These are phyloP conservation scores for Elaeidobius kamerunicus DNA, from an alignment of 2,888 invertebrate genomes.

Conservation along the genomic window DNA sequence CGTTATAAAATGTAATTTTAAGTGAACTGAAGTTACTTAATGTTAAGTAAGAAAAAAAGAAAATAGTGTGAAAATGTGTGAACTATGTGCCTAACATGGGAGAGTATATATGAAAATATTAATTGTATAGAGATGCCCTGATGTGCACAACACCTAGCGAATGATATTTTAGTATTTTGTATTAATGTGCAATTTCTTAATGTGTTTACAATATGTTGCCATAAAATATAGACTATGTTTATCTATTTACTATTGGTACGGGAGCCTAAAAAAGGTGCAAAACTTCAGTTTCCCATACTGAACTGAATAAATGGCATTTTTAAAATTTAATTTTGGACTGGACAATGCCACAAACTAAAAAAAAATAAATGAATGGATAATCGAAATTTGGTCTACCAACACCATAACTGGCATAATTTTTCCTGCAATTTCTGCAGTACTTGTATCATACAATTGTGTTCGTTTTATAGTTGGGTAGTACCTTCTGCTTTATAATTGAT, in stretches of 20 bases:
- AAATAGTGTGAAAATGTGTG: conserved; percentile 48
- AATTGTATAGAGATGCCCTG: conserved; percentile 25
- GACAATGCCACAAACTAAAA: too few relatives aligned
- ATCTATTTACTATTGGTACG: not conserved
- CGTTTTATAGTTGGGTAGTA: too few relatives aligned
- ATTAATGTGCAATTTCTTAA: conserved; percentile 26
- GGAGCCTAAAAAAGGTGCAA: too few relatives aligned
- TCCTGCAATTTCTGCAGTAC: too few relatives aligned
- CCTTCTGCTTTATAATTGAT: too few relatives aligned
- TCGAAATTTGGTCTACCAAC: too few relatives aligned
- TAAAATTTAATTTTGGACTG: too few relatives aligned
- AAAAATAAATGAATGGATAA: too few relatives aligned
- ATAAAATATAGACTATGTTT: not conserved
- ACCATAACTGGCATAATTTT: too few relatives aligned
- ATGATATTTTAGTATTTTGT: conserved; percentile 29
- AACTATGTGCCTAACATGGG: conserved; percentile 47
- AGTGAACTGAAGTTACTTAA: conserved; percentile 26
- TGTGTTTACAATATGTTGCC: conserved; percentile 17
- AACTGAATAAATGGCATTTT: too few relatives aligned
- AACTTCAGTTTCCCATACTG: too few relatives aligned
- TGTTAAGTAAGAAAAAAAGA: conserved; percentile 35
- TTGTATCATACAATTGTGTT: too few relatives aligned
- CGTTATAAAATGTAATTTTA: conserved; percentile 15
- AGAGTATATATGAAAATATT: conserved; percentile 20
- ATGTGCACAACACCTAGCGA: conserved; percentile 29